These are phyloP conservation scores for Bufotes viridis DNA, from an alignment of 2,797 vertebrate genomes.

Conservation along the genomic window DNA sequence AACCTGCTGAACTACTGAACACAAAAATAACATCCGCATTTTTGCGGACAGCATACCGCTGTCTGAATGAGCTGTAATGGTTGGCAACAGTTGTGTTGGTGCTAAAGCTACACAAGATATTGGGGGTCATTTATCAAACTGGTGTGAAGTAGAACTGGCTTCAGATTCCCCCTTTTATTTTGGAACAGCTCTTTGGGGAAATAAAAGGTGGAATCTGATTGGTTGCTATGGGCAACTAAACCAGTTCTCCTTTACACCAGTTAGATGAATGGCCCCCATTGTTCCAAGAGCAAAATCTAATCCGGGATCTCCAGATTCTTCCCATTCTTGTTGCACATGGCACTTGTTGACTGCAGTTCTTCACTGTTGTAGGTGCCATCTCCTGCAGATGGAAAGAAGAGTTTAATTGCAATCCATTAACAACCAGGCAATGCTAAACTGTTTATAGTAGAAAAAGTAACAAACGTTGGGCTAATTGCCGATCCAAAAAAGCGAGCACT, in stretches of 20 bases:
- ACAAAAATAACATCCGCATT: too few relatives aligned
- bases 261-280: too few relatives aligned
- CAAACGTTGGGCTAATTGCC: slow-evolving; percentile 75
- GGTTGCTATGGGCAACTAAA: too few relatives aligned
- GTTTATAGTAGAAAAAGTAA: slow-evolving; percentile 74
- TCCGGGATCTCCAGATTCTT: background rate
- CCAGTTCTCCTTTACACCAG: too few relatives aligned
- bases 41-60: too few relatives aligned
- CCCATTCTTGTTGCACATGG: background rate
- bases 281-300: too few relatives aligned
- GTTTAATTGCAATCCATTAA: slow-evolving; percentile 76
- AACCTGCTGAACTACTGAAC: too few relatives aligned
- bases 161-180: too few relatives aligned
- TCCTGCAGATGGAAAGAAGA: slow-evolving; percentile 1
- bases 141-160: too few relatives aligned
- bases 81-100: background rate
- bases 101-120: background rate
- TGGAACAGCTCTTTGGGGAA: too few relatives aligned
- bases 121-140: background rate
- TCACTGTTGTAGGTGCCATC: slow-evolving; percentile 2
- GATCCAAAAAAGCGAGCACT: slow-evolving; percentile 71
- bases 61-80: too few relatives aligned
- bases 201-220: too few relatives aligned
- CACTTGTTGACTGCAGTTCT: background rate
- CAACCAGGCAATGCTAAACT: slow-evolving; percentile 70